Evolutionary conservation across 2,113 vertebrate species (phyloP).

Genomic region (Rhea americana): DNA sequence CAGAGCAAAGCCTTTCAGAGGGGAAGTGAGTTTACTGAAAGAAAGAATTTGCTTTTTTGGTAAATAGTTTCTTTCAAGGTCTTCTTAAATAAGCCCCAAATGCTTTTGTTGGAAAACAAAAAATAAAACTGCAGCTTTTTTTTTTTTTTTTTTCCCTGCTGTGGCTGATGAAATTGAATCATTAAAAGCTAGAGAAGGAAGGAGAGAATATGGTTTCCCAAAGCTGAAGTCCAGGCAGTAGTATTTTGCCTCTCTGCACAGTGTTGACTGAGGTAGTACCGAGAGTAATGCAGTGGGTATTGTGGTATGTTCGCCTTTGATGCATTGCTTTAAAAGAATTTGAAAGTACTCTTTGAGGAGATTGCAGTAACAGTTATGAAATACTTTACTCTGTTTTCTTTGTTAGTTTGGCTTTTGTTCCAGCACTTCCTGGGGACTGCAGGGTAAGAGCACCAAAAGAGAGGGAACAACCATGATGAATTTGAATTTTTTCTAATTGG

Average conservation of each 20-base stretch:
- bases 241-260: background rate
- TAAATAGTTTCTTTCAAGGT: conserved; percentile 26
- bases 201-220: background rate
- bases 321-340: background rate
- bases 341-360: background rate
- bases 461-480: background rate
- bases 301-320: background rate
- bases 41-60: background rate
- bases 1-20: conserved; percentile 27
- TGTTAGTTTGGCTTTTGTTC: background rate
- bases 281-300: background rate
- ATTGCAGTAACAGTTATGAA: background rate
- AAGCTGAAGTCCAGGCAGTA: background rate
- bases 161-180: background rate
- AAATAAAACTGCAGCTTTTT: background rate
- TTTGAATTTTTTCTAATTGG: conserved; percentile 26
- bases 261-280: background rate
- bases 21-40: conserved; percentile 27
- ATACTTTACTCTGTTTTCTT: background rate
- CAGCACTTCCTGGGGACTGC: background rate
- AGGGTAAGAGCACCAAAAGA: background rate
- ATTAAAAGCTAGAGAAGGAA: background rate
- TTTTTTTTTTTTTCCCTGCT: background rate
- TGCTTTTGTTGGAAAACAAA: conserved; percentile 24
- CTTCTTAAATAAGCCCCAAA: conserved; percentile 20